Percentiles rank a stretch among this genome's conserved stretches.
Evolutionary conservation across 2,888 invertebrate genomes (phyloP).

Genomic region (Cephonodes hylas): DNA sequence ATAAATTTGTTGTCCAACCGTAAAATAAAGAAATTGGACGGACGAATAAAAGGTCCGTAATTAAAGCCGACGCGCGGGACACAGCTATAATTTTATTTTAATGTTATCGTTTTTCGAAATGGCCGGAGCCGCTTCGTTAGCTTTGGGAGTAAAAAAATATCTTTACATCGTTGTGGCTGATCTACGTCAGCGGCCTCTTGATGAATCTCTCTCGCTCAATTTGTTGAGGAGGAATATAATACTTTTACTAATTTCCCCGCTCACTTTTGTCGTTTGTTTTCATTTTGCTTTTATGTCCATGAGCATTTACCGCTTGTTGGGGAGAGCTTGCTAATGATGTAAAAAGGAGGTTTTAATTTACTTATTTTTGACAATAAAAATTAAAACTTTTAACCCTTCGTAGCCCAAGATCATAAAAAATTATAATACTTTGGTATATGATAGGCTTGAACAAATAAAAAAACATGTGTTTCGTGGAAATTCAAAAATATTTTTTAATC

Average conservation of each 20-base stretch:
- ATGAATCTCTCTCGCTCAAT: background rate
- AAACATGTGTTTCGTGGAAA: no score
- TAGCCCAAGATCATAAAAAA: no score
- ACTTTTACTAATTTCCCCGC: background rate
- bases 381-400: no score
- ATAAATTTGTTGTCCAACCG: slow-evolving; percentile 76
- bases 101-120: slow-evolving; percentile 42
- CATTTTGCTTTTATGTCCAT: no score
- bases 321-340: no score
- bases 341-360: no score
- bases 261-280: background rate
- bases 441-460: no score
- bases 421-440: no score
- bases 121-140: slow-evolving; percentile 52
- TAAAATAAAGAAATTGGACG: slow-evolving; percentile 79
- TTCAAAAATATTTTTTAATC: no score
- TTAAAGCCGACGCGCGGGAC: slow-evolving; percentile 65
- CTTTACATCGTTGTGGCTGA: slow-evolving; percentile 2
- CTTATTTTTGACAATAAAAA: no score
- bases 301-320: no score
- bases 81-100: slow-evolving; percentile 69
- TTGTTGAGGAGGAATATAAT: background rate
- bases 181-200: background rate
- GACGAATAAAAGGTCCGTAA: slow-evolving; percentile 61
- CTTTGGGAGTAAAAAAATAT: slow-evolving; percentile 10